Evolutionary conservation across 2,888 invertebrate genomes (phyloP), one percentile per base, ranked within the genome.

Genomic region (Synergus umbraculus): DNA sequence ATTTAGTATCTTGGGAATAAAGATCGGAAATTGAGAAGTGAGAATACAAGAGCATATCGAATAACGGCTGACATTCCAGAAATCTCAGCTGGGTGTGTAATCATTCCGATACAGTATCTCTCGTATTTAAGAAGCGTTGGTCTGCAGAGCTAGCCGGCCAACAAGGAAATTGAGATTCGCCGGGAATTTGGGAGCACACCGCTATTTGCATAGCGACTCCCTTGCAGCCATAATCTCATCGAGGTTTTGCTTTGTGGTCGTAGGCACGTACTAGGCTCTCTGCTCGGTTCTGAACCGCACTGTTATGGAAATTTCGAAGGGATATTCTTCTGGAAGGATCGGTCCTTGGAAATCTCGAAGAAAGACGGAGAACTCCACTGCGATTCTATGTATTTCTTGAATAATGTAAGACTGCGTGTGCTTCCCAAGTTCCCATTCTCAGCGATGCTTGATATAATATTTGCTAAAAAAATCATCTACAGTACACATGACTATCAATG

Each of bases 101-200:
- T 82, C 79, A 79, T 64, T 66, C 78, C 81, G 63, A 77, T 78
- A 79, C 76, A 54, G 76, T 76, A 82, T 81, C 82, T 76, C 73
- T 65, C 49, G 76, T 49, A 81, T 82, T 80, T 81, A 83, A 83
- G 83, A 82, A 82, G 79, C 81, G 77, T 60, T 76, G 80, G 73
- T 54, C 66, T 22, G 54, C 41, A 18, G 54, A 49, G 78, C 29
- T 29, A 67, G 69, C 76, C 49, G 81, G 80, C 78, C 77, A 79
- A 78, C 79, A 84, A 84, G 84, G 85, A 86, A 87, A 87, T 86
- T 86, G 86, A 86, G 84, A 85, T 87, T 85, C 83, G 81, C 86
- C 54, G 60, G 81, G 84, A 85, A 84, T 84, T 84, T 82, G 85
- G 82, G 76, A 66, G 83, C 81, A 80, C 46, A 78, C 82, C 80